These are phyloP conservation scores for Eucriotettix oculatus DNA, from an alignment of 2,888 invertebrate species.

Conservation along the genomic window DNA sequence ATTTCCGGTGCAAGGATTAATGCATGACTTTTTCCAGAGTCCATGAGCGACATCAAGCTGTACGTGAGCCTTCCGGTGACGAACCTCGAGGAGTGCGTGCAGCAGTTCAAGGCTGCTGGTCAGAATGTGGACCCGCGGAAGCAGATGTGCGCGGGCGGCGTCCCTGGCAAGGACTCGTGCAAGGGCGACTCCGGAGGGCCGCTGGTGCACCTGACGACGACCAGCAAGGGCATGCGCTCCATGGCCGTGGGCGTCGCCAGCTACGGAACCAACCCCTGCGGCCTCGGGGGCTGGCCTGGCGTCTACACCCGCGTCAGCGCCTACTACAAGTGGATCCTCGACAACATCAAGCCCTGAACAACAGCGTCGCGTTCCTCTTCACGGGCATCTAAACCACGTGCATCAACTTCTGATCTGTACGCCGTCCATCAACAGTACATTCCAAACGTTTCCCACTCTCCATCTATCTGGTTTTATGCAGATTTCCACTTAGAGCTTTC, in stretches of 20 bases:
- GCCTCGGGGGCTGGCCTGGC: background rate
- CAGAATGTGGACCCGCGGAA: conserved; percentile 9
- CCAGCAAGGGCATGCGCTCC: background rate
- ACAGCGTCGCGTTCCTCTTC: too few relatives aligned
- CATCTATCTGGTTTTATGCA: too few relatives aligned
- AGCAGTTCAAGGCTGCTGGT: background rate
- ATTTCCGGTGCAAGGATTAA: too few relatives aligned
- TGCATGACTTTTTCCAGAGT: too few relatives aligned
- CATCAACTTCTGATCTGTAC: too few relatives aligned
- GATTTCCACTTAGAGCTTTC: too few relatives aligned
- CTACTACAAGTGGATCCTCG: background rate
- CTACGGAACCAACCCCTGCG: background rate
- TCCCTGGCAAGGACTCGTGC: conserved; percentile 49
- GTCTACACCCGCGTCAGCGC: background rate
- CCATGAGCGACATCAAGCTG: too few relatives aligned
- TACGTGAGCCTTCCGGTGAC: too few relatives aligned
- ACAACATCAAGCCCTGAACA: background rate
- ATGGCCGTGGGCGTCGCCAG: background rate
- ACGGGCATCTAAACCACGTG: too few relatives aligned
- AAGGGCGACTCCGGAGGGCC: conserved; percentile 64
- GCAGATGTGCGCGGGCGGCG: conserved; percentile 56
- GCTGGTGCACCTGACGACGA: conserved; percentile 19
- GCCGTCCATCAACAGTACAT: too few relatives aligned
- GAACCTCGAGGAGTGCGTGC: too few relatives aligned
- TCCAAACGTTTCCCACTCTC: too few relatives aligned